A percentile compares a stretch with the other conserved stretches of the same genome.
Conservation (phyloP, 2,888 invertebrate species). For the Parnassius glacialis region DNA sequence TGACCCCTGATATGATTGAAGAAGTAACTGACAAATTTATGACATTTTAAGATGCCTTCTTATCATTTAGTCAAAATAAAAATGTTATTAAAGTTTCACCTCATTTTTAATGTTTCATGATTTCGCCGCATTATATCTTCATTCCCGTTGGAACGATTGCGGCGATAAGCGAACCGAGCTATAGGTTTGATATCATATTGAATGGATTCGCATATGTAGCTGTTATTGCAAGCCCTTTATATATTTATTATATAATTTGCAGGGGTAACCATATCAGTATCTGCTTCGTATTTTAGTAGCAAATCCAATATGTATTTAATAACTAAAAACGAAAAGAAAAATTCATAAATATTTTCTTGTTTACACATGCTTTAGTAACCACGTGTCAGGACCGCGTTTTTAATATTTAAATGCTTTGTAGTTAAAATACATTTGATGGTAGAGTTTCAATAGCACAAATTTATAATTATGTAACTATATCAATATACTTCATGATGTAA, state of each 20-base stretch:
- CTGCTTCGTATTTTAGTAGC: constrained; percentile 35
- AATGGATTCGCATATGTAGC: constrained; percentile 72
- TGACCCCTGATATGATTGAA: background rate
- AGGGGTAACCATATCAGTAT: constrained; percentile 27
- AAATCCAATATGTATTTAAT: constrained; percentile 30
- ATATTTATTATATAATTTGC: constrained; percentile 27
- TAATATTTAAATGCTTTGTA: constrained; percentile 18
- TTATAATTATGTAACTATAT: constrained; percentile 6
- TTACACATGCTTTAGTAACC: constrained; percentile 12
- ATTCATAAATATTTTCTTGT: constrained; percentile 6
- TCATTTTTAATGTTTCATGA: constrained; percentile 77
- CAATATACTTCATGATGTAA: constrained; percentile 6
- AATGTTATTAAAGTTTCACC: constrained; percentile 50
- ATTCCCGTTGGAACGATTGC: constrained; percentile 60
- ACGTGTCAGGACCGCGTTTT: constrained; percentile 13
- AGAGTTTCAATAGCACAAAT: background rate
- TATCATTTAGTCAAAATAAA: background rate
- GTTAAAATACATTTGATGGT: constrained; percentile 2
- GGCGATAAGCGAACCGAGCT: constrained; percentile 72
- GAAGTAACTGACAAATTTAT: background rate
- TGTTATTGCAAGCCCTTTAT: constrained; percentile 45
- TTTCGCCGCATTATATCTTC: constrained; percentile 65
- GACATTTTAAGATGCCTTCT: background rate
- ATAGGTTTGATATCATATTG: constrained; percentile 77
- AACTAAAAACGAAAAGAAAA: constrained; percentile 2